These are phyloP conservation scores for Nesogale talazaci DNA, from an alignment of 2,113 vertebrate species.

Conservation along the genomic window DNA sequence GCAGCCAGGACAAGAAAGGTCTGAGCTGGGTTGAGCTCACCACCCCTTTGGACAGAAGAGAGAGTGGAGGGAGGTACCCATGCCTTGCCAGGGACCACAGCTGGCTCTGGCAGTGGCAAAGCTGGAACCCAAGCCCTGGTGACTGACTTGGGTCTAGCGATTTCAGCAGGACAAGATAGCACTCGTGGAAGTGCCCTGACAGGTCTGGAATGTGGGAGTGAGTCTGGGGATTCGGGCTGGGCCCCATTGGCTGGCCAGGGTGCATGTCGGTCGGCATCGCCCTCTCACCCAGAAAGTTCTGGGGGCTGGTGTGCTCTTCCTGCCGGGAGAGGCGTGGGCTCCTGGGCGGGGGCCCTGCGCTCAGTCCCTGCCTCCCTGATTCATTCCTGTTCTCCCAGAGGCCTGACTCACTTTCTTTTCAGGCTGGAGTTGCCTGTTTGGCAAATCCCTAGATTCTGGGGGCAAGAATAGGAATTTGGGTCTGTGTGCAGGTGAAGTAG, in stretches of 20 bases:
- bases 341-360: slow-evolving; percentile 60
- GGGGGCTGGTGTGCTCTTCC: slow-evolving; percentile 39
- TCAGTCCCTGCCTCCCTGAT: slow-evolving; percentile 70
- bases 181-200: slow-evolving; percentile 31
- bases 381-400: slow-evolving; percentile 63
- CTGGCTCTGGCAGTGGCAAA: neutral
- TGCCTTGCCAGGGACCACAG: neutral
- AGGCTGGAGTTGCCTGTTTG: slow-evolving; percentile 45
- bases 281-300: slow-evolving; percentile 52
- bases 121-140: neutral
- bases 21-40: neutral
- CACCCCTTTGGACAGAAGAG: neutral
- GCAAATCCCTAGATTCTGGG: slow-evolving; percentile 65
- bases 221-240: slow-evolving; percentile 6
- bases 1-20: neutral
- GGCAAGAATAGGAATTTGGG: neutral
- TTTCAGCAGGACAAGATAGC: slow-evolving; percentile 49
- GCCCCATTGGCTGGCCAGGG: slow-evolving; percentile 46
- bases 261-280: slow-evolving; percentile 6
- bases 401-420: slow-evolving; percentile 77
- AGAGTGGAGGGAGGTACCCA: neutral
- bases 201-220: slow-evolving; percentile 75
- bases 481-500: neutral
- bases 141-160: neutral
- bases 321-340: slow-evolving; percentile 63